Evolutionary conservation across 2,113 vertebrate genomes (phyloP), one percentile per base, ranked within the genome.

Genomic region (Urocynchramus pylzowi): DNA sequence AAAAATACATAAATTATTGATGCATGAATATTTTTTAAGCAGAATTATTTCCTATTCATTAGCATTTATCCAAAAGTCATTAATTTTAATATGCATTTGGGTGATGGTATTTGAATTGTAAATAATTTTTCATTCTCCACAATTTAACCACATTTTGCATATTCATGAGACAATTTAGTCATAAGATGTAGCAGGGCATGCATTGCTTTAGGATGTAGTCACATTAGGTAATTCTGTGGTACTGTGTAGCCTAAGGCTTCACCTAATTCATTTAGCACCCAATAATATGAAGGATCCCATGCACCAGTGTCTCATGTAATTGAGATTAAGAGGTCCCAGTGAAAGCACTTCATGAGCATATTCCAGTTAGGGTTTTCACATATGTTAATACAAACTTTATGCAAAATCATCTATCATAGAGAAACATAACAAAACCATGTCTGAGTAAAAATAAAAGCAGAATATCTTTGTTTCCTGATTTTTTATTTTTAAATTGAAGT

Each of bases 71-170:
- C 76, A 83, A 87, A 97, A 96, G 76, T 93, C 80, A 97, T 97
- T 97, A 96, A 96, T 97, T 97, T 98, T 97, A 96, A 95, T 97
- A 92, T 47, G 59, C 64, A 53, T 97, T 97, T 95, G 73, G 79
- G 59, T 95, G 85, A 92, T 67, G n/a, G 18, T 89, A 96, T 97
- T 97, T 98, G 94, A 98, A 97, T 97, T 96, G 71, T 96, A 97
- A 97, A 97, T 97, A 94, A 31, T 81, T 94, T 56, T 79, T 9
- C 16, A 79, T 67, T 87, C 88, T 71, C 67, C 71, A 92, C 73
- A 75, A 86, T 91, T 97, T 93, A 95, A 91, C 50, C 39, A 75
- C 22, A 79, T 80, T 96, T 97, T 96, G 57, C 73, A 97, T 97
- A 97, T 97, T 92, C 93, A 93, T 97, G 85, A 97, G 92, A 83